Evolutionary conservation across 2,888 invertebrate species (phyloP), one percentile per base, ranked within the genome.

Genomic region (Penaeus monodon): DNA sequence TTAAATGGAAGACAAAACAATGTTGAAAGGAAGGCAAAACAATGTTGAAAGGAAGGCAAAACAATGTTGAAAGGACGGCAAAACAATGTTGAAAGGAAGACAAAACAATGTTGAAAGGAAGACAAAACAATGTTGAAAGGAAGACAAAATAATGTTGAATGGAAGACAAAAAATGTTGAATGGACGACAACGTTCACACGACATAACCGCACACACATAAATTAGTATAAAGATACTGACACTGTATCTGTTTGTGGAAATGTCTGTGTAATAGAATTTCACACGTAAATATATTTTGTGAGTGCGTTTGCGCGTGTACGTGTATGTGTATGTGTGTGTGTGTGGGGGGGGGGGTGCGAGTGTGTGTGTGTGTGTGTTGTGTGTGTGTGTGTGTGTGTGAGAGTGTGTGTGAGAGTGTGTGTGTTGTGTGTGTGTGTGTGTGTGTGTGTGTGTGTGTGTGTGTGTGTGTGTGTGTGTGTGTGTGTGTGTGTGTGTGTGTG

Each of bases 401-500:
- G 49, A 20, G 49, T 57, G 6, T 78, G 24, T 78, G 49, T 78
- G 49, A 57, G 24, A 0, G 38, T 78, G 24, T 78, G 20, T 44
- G 38, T 78, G 49, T n/a, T 78, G n/a, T 44, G 44, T 57, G 44
- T 77, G n/a, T 77, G 44, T 57, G 27, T 77, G 24, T 44, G n/a
- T 57, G 44, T 77, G 38, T 77, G 38, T 57, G 44, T 44, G 44
- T 44, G 44, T 57, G 44, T 24, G 44, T 57, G 44, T 77, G 44
- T 77, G 44, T 77, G 44, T 77, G 24, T 44, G 44, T 77, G 44
- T 77, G n/a, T 44, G 38, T 77, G 49, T 44, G 44, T 77, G 44
- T 17, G 49, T 77, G 44, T 57, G 44, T 57, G 44, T 77, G 8
- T 57, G 44, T 57, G 1, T 77, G 44, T 77, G 44, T 57, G 14